These are phyloP conservation scores for Sarcophaga subvicina DNA, from an alignment of 2,888 invertebrate genomes.

Conservation along the genomic window DNA sequence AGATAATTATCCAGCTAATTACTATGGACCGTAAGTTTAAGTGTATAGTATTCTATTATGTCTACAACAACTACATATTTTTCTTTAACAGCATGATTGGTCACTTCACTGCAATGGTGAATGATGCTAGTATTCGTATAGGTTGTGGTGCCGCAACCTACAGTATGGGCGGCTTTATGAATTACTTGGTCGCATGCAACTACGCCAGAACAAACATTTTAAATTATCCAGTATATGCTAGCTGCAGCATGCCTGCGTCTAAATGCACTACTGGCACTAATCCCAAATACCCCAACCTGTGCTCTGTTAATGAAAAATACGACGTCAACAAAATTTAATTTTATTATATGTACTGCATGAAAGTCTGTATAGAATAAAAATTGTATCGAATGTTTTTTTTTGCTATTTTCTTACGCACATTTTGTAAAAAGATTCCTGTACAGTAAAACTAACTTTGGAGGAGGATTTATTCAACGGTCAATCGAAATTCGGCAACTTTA, in stretches of 20 bases:
- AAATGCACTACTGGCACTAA: conserved; percentile 21
- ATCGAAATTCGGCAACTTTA: too few species aligned
- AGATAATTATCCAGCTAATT: conserved; percentile 69
- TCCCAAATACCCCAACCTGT: conserved; percentile 22
- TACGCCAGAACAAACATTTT: conserved; percentile 73
- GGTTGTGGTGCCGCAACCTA: conserved; percentile 72
- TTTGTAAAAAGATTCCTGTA: too few species aligned
- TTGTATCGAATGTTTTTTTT: too few species aligned
- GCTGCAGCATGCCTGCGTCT: conserved; percentile 33
- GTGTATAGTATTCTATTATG: neutral
- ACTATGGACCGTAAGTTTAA: conserved; percentile 39
- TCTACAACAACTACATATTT: neutral
- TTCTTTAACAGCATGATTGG: conserved; percentile 70
- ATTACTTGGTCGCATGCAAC: conserved; percentile 74
- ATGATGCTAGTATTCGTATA: conserved; percentile 73
- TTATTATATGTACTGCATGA: too few species aligned
- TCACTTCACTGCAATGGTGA: conserved; percentile 75
- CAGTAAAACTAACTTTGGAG: too few species aligned
- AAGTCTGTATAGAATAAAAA: neutral
- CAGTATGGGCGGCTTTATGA: conserved; percentile 18
- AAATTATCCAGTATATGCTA: conserved; percentile 73
- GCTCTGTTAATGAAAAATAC: conserved; percentile 21
- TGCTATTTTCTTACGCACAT: too few species aligned
- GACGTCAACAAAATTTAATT: neutral
- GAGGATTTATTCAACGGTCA: too few species aligned